Evolutionary conservation across 2,888 invertebrate species (phyloP).

Genomic region (Cephus spinipes): DNA sequence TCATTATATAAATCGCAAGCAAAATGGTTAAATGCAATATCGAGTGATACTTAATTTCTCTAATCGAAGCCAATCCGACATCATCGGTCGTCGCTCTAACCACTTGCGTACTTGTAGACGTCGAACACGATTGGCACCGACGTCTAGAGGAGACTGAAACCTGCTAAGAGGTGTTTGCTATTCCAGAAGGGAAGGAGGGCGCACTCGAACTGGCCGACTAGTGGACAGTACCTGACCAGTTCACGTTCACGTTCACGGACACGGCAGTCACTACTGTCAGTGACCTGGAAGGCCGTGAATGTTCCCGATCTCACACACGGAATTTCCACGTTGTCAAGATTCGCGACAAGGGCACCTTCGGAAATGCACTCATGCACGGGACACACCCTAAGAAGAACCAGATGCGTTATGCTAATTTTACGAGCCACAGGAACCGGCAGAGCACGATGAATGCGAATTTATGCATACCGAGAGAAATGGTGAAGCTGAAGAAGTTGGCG

Average conservation of each 20-base stretch:
- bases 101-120: constrained; percentile 39
- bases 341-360: constrained; percentile 2
- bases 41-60: neutral
- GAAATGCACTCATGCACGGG: constrained; percentile 3
- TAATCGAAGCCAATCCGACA: neutral
- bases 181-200: constrained; percentile 54
- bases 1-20: neutral
- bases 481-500: neutral
- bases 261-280: constrained; percentile 51
- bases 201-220: constrained; percentile 44
- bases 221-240: constrained; percentile 54
- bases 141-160: constrained; percentile 50
- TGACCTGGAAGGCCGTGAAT: constrained; percentile 53
- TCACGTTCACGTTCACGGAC: constrained; percentile 52
- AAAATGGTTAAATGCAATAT: neutral
- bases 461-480: neutral
- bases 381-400: constrained; percentile 2
- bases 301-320: constrained; percentile 17
- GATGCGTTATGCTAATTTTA: constrained; percentile 10
- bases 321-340: neutral
- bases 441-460: neutral
- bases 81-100: neutral
- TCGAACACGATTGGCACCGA: constrained; percentile 45
- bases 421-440: neutral
- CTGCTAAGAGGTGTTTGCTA: constrained; percentile 50